Evolutionary conservation across 2,888 invertebrate species (phyloP).

Genomic region (Conus canariensis): DNA sequence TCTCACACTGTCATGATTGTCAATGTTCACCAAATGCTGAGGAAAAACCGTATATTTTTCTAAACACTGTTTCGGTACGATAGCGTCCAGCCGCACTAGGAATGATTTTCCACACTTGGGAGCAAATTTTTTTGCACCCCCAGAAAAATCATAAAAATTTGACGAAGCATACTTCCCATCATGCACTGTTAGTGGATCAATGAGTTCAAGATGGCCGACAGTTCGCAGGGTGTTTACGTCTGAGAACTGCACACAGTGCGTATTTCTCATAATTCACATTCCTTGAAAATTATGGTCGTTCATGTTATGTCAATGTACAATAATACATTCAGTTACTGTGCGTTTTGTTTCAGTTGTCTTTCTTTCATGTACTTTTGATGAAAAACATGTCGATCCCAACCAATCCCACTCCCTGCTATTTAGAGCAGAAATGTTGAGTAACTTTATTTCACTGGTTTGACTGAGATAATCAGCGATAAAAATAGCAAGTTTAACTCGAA

Average conservation of each 20-base stretch:
- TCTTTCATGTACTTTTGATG: no score
- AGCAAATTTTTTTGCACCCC: neutral
- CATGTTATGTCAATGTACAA: neutral
- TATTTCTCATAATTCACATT: neutral
- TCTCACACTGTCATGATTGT: neutral
- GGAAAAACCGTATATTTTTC: neutral
- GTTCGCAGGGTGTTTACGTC: conserved; percentile 28
- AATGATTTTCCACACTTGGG: neutral
- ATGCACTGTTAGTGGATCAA: neutral
- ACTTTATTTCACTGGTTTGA: neutral
- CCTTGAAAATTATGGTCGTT: neutral
- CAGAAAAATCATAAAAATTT: neutral
- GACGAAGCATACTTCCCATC: neutral
- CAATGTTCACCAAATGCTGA: neutral
- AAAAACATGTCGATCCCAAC: neutral
- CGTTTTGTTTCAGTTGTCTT: neutral
- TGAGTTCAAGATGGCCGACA: conserved; percentile 15
- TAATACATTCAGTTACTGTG: neutral
- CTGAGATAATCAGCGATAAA: neutral
- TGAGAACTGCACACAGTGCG: conserved; percentile 18
- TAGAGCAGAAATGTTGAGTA: neutral
- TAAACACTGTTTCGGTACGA: neutral
- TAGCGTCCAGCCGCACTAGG: neutral
- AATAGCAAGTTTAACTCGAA: neutral
- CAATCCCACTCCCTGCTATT: no score